Base-by-base conservation (phyloP, 2,113 vertebrate genomes). In the Lutjanus erythropterus region DNA sequence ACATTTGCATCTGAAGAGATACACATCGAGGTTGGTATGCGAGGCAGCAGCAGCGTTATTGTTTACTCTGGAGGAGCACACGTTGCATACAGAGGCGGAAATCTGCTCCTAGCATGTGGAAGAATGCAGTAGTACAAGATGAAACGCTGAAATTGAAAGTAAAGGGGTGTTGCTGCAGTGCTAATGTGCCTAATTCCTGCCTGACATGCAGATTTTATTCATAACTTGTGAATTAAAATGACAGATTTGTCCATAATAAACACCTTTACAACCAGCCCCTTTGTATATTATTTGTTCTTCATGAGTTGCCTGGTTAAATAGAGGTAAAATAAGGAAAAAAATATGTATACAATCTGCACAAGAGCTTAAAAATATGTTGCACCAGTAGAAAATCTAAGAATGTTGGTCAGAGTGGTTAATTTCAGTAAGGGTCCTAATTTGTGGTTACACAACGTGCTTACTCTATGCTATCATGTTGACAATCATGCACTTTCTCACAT, bases 401-500 rank as follows among this genome's bases (percentile, higher is more conserved):
- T 60, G 23, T 52, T 18, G 0, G 42, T 59, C 14, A 35, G 16
- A 37, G 64, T 35, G 39, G 39, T 56, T 69, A 2, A 61, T 68
- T 80, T 84, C 44, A 71, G 42, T 65, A 56, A 44, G 71, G 25
- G 47, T 71, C 50, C 53, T 50, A 80, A 80, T 84, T 75, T 85
- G 70, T 60, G 33, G 64, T 81, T 78, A 37, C 81, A 81, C 62
- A 62, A 78, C 53, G 25, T 46, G 60, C 61, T 59, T 78, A 39
- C 69, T 68, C 79, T 50, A 67, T 64, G 41, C 55, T 72, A 80
- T 83, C 73, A 78, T 81, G 77, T 86, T 80, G 87, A 84, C 88
- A 85, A 81, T 84, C 84, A 76, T 76, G 75, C 84, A 86, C 80
- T 79, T 87, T 91, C 82, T 80, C 86, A 84, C 80, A 64, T 84